phyloP scores from a whole-genome alignment of 2,888 invertebrate species.

The Microplitis deprimator region DNA sequence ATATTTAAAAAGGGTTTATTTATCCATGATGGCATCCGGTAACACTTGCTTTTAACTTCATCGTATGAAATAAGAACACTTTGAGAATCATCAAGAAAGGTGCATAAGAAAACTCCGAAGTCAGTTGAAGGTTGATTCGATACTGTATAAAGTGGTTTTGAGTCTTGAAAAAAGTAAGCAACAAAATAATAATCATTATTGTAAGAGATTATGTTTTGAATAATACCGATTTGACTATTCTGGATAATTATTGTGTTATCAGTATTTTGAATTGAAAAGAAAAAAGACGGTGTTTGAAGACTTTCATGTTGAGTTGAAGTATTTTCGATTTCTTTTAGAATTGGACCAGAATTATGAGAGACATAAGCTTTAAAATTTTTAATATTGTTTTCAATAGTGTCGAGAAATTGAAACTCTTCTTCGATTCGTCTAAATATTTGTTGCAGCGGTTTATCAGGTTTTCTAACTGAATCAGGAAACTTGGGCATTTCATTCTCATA shows the following conservation, averaged over 20 bases:
- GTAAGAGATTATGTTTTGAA: background rate
- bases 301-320: background rate
- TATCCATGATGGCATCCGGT: constrained; percentile 14
- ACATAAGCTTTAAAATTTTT: background rate
- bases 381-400: background rate
- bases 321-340: background rate
- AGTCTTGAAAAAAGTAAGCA: background rate
- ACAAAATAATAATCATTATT: background rate
- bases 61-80: background rate
- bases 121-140: background rate
- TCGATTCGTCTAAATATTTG: background rate
- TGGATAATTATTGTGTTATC: constrained; percentile 18
- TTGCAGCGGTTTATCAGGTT: background rate
- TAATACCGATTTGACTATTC: constrained; percentile 6
- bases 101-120: background rate
- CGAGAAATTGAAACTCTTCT: background rate
- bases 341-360: background rate
- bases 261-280: background rate
- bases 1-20: constrained; percentile 2
- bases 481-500: background rate
- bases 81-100: background rate
- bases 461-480: background rate
- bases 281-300: background rate
- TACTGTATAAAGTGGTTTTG: background rate
- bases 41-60: constrained; percentile 11